Evolutionary conservation across 2,888 invertebrate genomes (phyloP).

Genomic region (Diarsia brunnea): DNA sequence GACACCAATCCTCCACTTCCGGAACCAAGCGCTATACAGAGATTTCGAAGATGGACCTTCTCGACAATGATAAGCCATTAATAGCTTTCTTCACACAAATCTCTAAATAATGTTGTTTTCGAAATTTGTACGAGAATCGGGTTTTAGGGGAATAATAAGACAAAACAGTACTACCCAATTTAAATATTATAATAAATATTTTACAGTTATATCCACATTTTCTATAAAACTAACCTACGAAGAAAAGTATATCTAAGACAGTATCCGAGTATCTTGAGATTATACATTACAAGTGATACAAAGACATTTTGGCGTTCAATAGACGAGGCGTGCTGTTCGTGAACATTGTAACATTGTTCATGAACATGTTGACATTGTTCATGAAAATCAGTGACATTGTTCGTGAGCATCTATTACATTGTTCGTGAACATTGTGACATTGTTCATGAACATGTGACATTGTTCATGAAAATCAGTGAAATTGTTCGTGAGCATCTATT

Average conservation of each 20-base stretch:
- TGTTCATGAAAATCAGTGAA: background rate
- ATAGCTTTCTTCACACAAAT: too few relatives aligned
- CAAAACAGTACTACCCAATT: slow-evolving; percentile 51
- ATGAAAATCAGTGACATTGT: background rate
- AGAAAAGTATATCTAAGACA: slow-evolving; percentile 39
- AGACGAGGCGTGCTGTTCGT: background rate
- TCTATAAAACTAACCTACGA: slow-evolving; percentile 49
- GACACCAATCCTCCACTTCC: too few relatives aligned
- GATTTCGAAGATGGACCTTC: too few relatives aligned
- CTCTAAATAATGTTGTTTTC: background rate
- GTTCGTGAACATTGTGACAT: background rate
- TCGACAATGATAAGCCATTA: too few relatives aligned
- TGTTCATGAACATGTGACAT: background rate
- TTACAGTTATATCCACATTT: slow-evolving; percentile 54
- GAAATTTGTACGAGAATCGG: background rate
- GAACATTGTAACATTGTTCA: background rate
- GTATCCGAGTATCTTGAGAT: slow-evolving; percentile 49
- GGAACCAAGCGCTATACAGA: too few relatives aligned
- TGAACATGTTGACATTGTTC: too few relatives aligned
- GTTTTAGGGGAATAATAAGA: slow-evolving; percentile 10
- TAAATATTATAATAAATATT: slow-evolving; percentile 64
- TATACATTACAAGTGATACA: slow-evolving; percentile 36
- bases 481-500: background rate
- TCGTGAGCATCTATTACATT: background rate
- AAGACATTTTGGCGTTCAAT: background rate